Conservation (phyloP, 2,888 invertebrate species). For the Philopedon plagiatum region DNA sequence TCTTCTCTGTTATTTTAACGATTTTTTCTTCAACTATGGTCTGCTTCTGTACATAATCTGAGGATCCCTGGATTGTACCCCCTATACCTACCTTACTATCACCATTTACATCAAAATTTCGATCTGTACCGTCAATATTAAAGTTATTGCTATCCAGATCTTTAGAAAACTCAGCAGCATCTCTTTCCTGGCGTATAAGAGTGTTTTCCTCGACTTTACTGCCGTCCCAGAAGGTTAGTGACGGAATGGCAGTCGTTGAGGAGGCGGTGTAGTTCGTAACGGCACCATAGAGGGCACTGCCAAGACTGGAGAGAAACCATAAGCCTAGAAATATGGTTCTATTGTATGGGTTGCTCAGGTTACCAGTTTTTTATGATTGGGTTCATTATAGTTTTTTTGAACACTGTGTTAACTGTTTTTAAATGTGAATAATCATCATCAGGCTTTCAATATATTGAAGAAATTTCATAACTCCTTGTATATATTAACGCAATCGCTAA, state of each 20-base stretch:
- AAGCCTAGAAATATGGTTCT: slow-evolving; percentile 65
- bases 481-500: too few relatives aligned
- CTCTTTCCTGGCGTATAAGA: slow-evolving; percentile 2
- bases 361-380: too few relatives aligned
- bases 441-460: too few relatives aligned
- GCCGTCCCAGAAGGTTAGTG: slow-evolving; percentile 8
- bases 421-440: too few relatives aligned
- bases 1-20: slow-evolving; percentile 59
- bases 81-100: background rate
- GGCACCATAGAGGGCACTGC: slow-evolving; percentile 55
- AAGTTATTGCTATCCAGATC: slow-evolving; percentile 55
- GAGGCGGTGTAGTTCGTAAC: slow-evolving; percentile 45
- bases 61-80: background rate
- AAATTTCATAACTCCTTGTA: too few relatives aligned
- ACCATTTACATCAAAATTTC: background rate
- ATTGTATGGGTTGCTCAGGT: too few relatives aligned
- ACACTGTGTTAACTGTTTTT: too few relatives aligned
- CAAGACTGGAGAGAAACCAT: slow-evolving; percentile 62
- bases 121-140: background rate
- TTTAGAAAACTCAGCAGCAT: background rate
- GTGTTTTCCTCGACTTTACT: background rate
- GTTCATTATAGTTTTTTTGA: too few relatives aligned
- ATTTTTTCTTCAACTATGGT: slow-evolving; percentile 57
- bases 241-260: slow-evolving; percentile 5
- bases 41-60: slow-evolving; percentile 18